A percentile compares a stretch with the other conserved stretches of the same genome.
Conservation (phyloP, 2,797 vertebrate genomes). For the Crotalus adamanteus region DNA sequence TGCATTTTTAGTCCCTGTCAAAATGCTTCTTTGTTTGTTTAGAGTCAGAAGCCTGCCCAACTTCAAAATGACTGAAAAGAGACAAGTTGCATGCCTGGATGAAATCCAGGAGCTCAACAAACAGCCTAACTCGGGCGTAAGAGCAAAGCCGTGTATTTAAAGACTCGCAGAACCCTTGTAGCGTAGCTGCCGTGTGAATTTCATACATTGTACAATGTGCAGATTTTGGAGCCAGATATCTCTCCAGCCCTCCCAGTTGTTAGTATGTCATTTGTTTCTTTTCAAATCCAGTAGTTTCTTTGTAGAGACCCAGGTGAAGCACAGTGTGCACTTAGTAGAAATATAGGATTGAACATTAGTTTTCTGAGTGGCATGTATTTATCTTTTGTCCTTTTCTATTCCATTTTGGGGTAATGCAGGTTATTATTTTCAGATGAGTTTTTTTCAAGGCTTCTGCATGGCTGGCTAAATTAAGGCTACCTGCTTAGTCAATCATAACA, state of each 20-base stretch:
- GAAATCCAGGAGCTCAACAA: not conserved
- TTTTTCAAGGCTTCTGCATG: constrained; percentile 11
- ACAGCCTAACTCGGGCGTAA: not conserved
- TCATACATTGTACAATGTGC: constrained; percentile 29
- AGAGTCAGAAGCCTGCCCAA: not conserved
- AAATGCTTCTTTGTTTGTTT: not conserved
- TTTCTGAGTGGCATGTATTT: constrained; percentile 15
- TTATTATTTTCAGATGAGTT: constrained; percentile 33
- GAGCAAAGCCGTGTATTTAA: not conserved
- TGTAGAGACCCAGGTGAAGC: not conserved
- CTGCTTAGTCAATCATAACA: constrained; percentile 20
- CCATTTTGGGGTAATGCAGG: constrained; percentile 8
- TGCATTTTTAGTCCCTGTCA: constrained; percentile 33
- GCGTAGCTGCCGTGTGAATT: not conserved
- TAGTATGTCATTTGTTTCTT: constrained; percentile 11
- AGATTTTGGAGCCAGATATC: constrained; percentile 48
- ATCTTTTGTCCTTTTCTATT: constrained; percentile 26
- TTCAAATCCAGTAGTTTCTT: constrained; percentile 44
- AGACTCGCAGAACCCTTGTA: not conserved
- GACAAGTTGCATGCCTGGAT: not conserved
- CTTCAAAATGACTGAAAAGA: not conserved
- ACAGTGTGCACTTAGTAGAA: constrained; percentile 45
- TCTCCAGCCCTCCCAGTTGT: constrained; percentile 13
- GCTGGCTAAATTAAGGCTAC: constrained; percentile 17
- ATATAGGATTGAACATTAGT: not conserved